phyloP scores from a whole-genome alignment of 2,888 invertebrate genomes.

The Schizotus pectinicornis region DNA sequence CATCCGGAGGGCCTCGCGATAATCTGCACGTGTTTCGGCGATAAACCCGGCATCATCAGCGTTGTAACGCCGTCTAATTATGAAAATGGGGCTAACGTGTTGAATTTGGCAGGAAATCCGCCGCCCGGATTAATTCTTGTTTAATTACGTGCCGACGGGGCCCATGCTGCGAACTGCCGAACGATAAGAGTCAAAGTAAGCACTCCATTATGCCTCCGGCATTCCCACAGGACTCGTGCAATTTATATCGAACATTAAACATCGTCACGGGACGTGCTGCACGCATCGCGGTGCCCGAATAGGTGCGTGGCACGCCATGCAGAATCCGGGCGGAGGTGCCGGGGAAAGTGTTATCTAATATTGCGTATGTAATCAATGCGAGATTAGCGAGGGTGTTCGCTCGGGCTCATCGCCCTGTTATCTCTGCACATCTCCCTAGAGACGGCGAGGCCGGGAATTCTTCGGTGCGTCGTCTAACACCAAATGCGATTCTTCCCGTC shows the following conservation, averaged over 20 bases:
- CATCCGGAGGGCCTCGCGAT: conserved; percentile 1
- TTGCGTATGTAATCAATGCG: conserved; percentile 58
- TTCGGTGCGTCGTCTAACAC: conserved; percentile 13
- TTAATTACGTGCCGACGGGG: conserved; percentile 14
- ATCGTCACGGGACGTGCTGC: conserved; percentile 16
- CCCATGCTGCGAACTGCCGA: conserved; percentile 2
- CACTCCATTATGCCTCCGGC: conserved; percentile 8
- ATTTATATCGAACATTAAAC: conserved; percentile 27
- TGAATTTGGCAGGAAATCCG: too few species aligned
- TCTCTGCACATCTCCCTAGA: conserved; percentile 53
- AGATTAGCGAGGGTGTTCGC: conserved; percentile 57
- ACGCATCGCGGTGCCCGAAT: background rate
- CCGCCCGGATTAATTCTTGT: conserved; percentile 1
- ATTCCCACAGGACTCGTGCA: conserved; percentile 21
- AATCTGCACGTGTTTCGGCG: too few species aligned
- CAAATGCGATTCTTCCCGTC: conserved; percentile 41
- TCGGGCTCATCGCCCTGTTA: conserved; percentile 52
- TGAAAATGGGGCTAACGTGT: too few species aligned
- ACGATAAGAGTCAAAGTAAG: conserved; percentile 11
- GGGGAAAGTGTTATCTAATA: conserved; percentile 57
- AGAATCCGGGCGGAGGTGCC: conserved; percentile 31
- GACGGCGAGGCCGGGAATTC: conserved; percentile 38
- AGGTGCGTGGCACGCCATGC: conserved; percentile 26
- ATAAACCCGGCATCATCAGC: too few species aligned
- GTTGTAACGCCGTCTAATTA: too few species aligned